phyloP scores from a whole-genome alignment of 2,888 invertebrate species.

The Ceriagrion tenellum region DNA sequence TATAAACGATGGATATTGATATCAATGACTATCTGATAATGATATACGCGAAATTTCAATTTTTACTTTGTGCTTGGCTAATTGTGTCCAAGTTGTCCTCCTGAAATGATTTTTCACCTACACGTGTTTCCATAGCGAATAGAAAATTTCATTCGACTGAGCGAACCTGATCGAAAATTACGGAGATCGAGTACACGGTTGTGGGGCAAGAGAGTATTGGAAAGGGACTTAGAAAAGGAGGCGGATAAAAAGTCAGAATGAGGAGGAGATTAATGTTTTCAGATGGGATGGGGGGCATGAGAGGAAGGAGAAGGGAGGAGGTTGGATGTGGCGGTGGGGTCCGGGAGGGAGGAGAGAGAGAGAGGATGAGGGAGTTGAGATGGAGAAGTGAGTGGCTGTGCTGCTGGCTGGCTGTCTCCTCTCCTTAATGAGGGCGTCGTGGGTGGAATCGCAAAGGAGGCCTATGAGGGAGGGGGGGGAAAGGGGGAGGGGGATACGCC shows the following conservation, averaged over 20 bases:
- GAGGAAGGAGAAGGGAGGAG: not conserved
- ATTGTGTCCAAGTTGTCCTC: too few relatives aligned
- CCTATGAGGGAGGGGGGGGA: too few relatives aligned
- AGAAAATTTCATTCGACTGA: too few relatives aligned
- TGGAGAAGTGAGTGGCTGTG: not conserved
- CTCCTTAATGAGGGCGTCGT: conserved; percentile 65
- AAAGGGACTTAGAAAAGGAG: not conserved
- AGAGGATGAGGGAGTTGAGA: not conserved
- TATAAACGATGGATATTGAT: too few relatives aligned
- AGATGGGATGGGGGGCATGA: not conserved
- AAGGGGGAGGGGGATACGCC: not conserved
- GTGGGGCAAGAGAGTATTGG: not conserved
- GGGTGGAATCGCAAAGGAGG: conserved; percentile 58
- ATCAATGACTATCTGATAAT: too few relatives aligned
- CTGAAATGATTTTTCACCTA: too few relatives aligned
- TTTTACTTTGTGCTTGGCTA: too few relatives aligned
- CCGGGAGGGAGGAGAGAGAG: not conserved
- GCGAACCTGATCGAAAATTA: too few relatives aligned
- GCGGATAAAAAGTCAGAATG: not conserved
- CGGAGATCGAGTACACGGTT: not conserved
- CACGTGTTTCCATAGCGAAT: too few relatives aligned
- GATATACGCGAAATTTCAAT: too few relatives aligned
- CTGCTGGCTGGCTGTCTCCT: conserved; percentile 44
- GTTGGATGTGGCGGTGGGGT: too few relatives aligned
- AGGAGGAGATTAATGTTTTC: conserved; percentile 3